A percentile compares a stretch with the other conserved stretches of the same genome.
Conservation (phyloP, 1,140 invertebrate genomes). For the Vanessa tameamea region DNA sequence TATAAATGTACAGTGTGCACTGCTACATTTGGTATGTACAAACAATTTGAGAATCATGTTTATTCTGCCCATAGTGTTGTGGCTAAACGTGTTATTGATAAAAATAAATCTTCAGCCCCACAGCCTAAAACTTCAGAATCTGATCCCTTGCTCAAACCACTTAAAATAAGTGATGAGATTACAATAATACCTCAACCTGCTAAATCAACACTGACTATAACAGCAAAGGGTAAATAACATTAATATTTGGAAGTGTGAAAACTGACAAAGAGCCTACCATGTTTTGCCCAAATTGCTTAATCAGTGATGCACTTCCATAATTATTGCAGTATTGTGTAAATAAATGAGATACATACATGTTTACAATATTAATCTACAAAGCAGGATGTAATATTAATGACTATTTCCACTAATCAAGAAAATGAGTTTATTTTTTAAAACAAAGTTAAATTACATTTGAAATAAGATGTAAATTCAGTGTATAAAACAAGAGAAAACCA, state of each 20-base stretch:
- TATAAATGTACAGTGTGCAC: slow-evolving; percentile 98
- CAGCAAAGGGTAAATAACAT: slow-evolving; percentile 74
- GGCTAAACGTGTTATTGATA: slow-evolving; percentile 91
- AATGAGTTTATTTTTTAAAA: slow-evolving; percentile 64
- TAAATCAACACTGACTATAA: slow-evolving; percentile 69
- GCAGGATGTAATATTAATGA: slow-evolving; percentile 55
- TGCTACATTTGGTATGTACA: slow-evolving; percentile 97
- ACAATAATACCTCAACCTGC: slow-evolving; percentile 94
- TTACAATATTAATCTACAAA: slow-evolving; percentile 57
- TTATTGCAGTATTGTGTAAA: slow-evolving; percentile 76
- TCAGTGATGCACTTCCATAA: slow-evolving; percentile 60
- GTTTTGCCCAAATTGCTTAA: slow-evolving; percentile 48
- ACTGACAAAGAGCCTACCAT: slow-evolving; percentile 44
- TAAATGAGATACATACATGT: slow-evolving; percentile 56
- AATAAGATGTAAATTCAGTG: slow-evolving; percentile 71
- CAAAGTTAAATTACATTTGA: slow-evolving; percentile 41
- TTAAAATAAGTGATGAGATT: slow-evolving; percentile 96
- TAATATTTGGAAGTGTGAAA: slow-evolving; percentile 52
- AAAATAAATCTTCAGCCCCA: slow-evolving; percentile 82
- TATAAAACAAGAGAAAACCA: slow-evolving; percentile 59
- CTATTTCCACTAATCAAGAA: slow-evolving; percentile 57
- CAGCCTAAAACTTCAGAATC: slow-evolving; percentile 80
- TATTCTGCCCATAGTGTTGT: slow-evolving; percentile 96
- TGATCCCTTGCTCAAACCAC: slow-evolving; percentile 88
- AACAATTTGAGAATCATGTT: slow-evolving; percentile 96